Base-by-base conservation (phyloP, 2,797 vertebrate genomes). In the Arctocebus calabarensis region DNA sequence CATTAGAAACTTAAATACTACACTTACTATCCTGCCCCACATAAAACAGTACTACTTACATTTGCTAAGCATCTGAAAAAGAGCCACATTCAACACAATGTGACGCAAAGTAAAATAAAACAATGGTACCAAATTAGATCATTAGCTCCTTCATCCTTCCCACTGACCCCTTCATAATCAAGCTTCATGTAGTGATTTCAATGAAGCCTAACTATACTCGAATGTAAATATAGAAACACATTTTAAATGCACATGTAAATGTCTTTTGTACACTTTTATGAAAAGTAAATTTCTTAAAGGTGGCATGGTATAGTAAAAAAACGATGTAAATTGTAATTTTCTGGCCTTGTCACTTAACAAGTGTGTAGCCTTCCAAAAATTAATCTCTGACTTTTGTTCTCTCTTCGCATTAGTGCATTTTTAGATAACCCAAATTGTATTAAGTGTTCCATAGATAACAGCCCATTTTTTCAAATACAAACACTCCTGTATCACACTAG, bases 51-150 rank as follows among this genome's bases (percentile, higher is more conserved):
- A 90, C 40, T 87, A 45, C 64, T 81, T 68, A 27, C 2, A 77
- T 73, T 79, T 90, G 66, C 73, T 93, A 7, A 90, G 62, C 62
- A 61, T 92, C 62, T 93, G 43, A 91, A 90, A 66, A 62, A 29
- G 23, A 84, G 37, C 85, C 86, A 34, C 75, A 71, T 93, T 93
- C 74, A 85, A 90, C 55, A 66, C 25, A 77, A 78, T 88, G 52
- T 83, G 82, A 78, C 82, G 94, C 43, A 71, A 45, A 43, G 71
- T 90, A 71, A 94, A 75, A 95, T 62, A 66, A 86, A 95, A 73
- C 23, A 70, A 8, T 3, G 64, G 62, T 29, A n/a, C 22, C 11
- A 82, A 34, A 73, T 70, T 64, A 89, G 75, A 32, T 77, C 52
- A 82, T 70, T 34, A 74, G 14, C 57, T 77, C n/a, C 52, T 82